Percentiles rank a stretch among this genome's conserved stretches.
These are phyloP conservation scores for Selenia dentaria DNA, from an alignment of 2,888 invertebrate species.

Conservation along the genomic window DNA sequence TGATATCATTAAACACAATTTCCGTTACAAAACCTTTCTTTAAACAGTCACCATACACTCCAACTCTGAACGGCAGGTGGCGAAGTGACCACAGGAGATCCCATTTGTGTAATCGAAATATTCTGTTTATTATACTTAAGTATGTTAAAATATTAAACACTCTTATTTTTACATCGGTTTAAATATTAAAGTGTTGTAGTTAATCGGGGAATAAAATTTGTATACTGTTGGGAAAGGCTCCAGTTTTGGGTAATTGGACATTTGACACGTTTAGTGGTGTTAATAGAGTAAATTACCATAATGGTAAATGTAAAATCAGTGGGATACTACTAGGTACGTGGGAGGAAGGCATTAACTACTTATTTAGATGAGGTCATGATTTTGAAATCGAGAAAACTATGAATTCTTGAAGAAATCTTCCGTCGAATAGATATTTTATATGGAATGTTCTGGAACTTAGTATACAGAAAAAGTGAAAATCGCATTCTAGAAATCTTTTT, in stretches of 20 bases:
- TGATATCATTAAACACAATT: no score
- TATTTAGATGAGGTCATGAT: conserved; percentile 11
- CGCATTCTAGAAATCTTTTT: no score
- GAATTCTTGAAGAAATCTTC: no score
- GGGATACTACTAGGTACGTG: conserved; percentile 18
- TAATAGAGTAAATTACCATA: conserved; percentile 25
- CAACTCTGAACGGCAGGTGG: conserved; percentile 44
- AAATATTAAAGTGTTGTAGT: conserved; percentile 28
- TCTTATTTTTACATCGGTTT: conserved; percentile 21
- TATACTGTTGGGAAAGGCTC: conserved; percentile 23
- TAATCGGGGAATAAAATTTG: conserved; percentile 19
- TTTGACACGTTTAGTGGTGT: conserved; percentile 30
- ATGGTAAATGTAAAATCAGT: conserved; percentile 26
- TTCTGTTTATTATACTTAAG: conserved; percentile 45
- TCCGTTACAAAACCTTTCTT: conserved; percentile 11
- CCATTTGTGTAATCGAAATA: conserved; percentile 46
- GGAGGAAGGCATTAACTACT: conserved; percentile 12
- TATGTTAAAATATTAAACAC: conserved; percentile 38
- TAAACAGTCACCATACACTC: conserved; percentile 17
- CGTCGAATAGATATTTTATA: no score
- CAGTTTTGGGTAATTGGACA: conserved; percentile 24
- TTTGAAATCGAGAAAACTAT: conserved; percentile 10
- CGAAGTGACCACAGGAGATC: conserved; percentile 50
- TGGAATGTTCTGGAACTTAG: no score
- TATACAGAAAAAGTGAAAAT: no score